These are phyloP conservation scores for Antechinus stuartii DNA, from an alignment of 2,113 vertebrate genomes.

Conservation along the genomic window DNA sequence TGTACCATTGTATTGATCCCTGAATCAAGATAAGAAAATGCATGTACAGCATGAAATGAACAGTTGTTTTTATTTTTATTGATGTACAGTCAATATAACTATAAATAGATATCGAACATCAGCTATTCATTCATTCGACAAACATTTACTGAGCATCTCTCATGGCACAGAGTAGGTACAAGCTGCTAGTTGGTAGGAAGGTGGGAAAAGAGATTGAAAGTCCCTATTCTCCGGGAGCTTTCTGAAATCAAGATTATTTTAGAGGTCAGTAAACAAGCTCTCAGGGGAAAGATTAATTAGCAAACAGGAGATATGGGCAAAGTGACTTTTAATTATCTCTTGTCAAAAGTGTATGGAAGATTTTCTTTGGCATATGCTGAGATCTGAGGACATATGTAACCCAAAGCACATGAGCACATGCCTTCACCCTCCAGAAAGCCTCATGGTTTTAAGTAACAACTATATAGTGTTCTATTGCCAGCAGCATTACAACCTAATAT, in stretches of 20 bases:
- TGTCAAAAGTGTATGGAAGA: neutral
- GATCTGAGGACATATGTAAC: neutral
- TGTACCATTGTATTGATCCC: neutral
- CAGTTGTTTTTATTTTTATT: neutral
- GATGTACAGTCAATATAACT: neutral
- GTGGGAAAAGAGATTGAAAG: neutral
- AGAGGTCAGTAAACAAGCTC: neutral
- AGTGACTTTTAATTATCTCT: neutral
- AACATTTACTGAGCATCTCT: neutral
- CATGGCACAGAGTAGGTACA: neutral
- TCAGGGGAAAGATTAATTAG: neutral
- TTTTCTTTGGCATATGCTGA: conserved; percentile 28
- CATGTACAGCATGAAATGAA: neutral
- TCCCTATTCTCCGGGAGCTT: neutral
- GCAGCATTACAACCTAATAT: neutral
- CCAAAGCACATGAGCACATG: neutral
- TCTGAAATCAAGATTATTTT: neutral
- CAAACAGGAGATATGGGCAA: neutral
- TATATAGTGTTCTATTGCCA: neutral
- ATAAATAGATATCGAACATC: neutral
- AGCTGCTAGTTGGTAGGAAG: neutral
- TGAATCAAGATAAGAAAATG: neutral
- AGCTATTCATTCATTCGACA: neutral
- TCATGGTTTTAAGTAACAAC: neutral
- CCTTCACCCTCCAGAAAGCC: neutral